A percentile compares a stretch with the other conserved stretches of the same genome.
Conservation (phyloP, 2,113 vertebrate species). For the Saguinus imperator region DNA sequence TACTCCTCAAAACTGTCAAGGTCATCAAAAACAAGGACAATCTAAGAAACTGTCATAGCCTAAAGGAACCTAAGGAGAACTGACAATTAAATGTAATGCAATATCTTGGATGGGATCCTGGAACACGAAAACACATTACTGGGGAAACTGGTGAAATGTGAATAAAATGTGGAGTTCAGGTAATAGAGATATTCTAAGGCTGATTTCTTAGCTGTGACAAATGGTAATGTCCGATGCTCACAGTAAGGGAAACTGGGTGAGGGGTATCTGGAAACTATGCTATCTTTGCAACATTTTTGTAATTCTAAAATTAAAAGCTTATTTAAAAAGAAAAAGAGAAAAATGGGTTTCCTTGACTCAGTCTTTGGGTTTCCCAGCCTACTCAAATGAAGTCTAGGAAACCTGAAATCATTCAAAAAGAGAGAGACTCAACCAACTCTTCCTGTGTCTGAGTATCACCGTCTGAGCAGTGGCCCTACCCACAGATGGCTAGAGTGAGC, state of each 20-base stretch:
- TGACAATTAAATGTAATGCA: background rate
- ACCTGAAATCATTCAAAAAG: background rate
- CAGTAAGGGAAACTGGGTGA: background rate
- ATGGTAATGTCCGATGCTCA: no score
- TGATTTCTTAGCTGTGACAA: background rate
- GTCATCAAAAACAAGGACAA: background rate
- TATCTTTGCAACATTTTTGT: background rate
- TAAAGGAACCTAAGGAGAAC: background rate
- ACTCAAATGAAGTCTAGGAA: background rate
- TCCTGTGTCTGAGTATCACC: background rate
- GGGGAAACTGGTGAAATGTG: background rate
- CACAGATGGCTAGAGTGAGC: background rate
- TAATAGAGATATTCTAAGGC: background rate
- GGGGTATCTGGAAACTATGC: background rate
- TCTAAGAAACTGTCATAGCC: background rate
- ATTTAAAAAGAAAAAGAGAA: background rate
- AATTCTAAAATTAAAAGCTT: background rate
- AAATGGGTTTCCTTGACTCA: background rate
- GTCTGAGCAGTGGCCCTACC: background rate
- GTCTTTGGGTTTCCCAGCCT: background rate
- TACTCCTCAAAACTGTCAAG: background rate
- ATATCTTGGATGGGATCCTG: background rate
- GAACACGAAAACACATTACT: background rate
- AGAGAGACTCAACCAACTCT: background rate
- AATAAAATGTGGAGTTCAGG: background rate